A percentile compares a stretch with the other conserved stretches of the same genome.
phyloP scores from a whole-genome alignment of 2,888 invertebrate genomes.

The Volucella zonaria region DNA sequence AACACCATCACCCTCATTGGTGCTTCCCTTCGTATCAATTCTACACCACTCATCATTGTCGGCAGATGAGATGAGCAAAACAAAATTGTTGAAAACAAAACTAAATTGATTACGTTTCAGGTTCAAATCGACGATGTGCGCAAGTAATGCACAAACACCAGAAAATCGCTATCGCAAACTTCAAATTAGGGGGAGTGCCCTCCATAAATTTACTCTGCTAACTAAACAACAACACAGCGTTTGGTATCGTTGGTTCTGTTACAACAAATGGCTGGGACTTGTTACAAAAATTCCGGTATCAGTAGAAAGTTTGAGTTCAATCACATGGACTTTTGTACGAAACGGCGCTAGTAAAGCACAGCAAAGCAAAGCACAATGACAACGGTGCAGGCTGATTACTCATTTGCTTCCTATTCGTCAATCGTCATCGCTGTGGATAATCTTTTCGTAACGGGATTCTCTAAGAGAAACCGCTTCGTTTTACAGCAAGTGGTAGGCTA shows the following conservation, averaged over 20 bases:
- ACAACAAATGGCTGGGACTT: too few species aligned
- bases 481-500: conserved; percentile 55
- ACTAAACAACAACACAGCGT: neutral
- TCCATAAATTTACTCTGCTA: neutral
- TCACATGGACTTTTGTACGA: neutral
- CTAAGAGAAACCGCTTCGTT: conserved; percentile 64
- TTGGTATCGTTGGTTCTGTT: too few species aligned
- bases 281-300: too few species aligned
- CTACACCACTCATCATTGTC: neutral
- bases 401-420: conserved; percentile 20
- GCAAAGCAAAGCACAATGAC: neutral
- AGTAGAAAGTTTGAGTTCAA: neutral
- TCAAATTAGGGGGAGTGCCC: conserved; percentile 1
- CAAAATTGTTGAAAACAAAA: conserved; percentile 50
- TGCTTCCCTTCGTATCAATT: neutral
- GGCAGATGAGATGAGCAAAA: conserved; percentile 8
- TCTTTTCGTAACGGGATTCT: conserved; percentile 57
- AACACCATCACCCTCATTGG: conserved; percentile 43
- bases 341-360: conserved; percentile 16
- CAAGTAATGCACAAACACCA: conserved; percentile 2
- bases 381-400: conserved; percentile 17
- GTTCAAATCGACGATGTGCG: neutral
- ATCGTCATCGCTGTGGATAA: neutral
- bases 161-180: conserved; percentile 17
- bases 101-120: conserved; percentile 18